A percentile compares a stretch with the other conserved stretches of the same genome.
Evolutionary conservation across 2,797 vertebrate genomes (phyloP).

Genomic region (Myripristis murdjan): DNA sequence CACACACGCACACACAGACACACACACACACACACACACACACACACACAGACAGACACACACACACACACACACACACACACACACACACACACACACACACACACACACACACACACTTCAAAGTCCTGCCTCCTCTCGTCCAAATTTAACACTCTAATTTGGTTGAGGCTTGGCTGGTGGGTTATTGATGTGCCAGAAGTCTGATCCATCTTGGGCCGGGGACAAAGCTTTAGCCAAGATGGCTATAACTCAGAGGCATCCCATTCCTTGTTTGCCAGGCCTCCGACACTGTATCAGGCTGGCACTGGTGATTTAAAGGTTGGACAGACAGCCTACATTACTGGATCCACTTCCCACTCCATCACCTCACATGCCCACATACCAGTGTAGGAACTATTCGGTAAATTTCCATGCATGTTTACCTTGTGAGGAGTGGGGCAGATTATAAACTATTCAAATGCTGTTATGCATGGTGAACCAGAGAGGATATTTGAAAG

Average conservation of each 20-base stretch:
- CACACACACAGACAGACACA: conserved; percentile 27
- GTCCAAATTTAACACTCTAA: conserved; percentile 70
- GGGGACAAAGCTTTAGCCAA: conserved; percentile 71
- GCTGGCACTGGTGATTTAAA: conserved; percentile 67
- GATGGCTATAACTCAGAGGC: conserved; percentile 71
- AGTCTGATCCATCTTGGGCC: conserved; percentile 73
- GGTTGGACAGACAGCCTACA: conserved; percentile 50
- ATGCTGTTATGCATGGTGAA: conserved; percentile 1
- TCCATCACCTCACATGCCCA: conserved; percentile 37
- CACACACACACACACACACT: conserved; percentile 31
- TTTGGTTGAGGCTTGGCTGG: conserved; percentile 64
- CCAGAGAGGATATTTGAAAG: conserved; percentile 24
- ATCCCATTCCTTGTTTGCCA: conserved; percentile 56
- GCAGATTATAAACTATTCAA: conserved; percentile 22
- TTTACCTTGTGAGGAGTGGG: conserved; percentile 26
- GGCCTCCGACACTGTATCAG: conserved; percentile 42
- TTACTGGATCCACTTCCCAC: conserved; percentile 48
- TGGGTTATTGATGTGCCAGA: conserved; percentile 75
- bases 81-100: conserved; percentile 31
- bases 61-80: conserved; percentile 29
- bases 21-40: conserved; percentile 32
- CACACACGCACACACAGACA: conserved; percentile 25
- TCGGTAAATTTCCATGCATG: conserved; percentile 17
- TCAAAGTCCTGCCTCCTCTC: conserved; percentile 41
- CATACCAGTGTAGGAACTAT: neutral